A percentile compares a stretch with the other conserved stretches of the same genome.
Conservation (phyloP, 37 sponge, comb jelly and placozoan species). For the Eunapius fragilis region DNA sequence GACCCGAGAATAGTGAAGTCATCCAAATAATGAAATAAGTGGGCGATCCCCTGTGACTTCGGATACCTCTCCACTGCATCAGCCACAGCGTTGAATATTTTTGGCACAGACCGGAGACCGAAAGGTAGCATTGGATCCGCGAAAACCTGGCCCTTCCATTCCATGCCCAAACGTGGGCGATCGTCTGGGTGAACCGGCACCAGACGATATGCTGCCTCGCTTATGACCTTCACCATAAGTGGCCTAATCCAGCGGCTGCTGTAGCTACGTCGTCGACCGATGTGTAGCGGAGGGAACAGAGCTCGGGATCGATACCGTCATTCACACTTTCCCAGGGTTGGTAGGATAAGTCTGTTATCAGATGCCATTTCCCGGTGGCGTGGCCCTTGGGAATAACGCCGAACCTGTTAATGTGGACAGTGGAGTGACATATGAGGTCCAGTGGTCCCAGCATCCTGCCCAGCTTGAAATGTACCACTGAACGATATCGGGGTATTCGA, state of each 20-base stretch:
- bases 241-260: background rate
- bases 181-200: conserved; percentile 54
- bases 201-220: conserved; percentile 29
- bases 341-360: conserved; percentile 39
- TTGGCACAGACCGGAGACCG: conserved; percentile 46
- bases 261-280: conserved; percentile 14
- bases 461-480: background rate
- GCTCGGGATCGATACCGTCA: conserved; percentile 30
- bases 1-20: conserved; percentile 1
- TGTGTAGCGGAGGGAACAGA: conserved; percentile 17
- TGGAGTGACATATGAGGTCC: background rate
- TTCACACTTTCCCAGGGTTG: conserved; percentile 39
- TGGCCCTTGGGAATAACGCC: conserved; percentile 34
- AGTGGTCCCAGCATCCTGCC: conserved; percentile 42
- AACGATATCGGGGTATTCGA: conserved; percentile 29
- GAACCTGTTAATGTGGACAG: conserved; percentile 1
- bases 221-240: conserved; percentile 27
- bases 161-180: conserved; percentile 28
- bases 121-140: conserved; percentile 24
- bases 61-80: conserved; percentile 29
- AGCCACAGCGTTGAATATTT: conserved; percentile 37
- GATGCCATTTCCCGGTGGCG: conserved; percentile 26
- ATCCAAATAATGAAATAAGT: conserved; percentile 43
- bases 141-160: conserved; percentile 27
- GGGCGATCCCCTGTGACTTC: background rate